Base-by-base conservation (phyloP, 2,888 invertebrate genomes). In the Thymelicus acteon region DNA sequence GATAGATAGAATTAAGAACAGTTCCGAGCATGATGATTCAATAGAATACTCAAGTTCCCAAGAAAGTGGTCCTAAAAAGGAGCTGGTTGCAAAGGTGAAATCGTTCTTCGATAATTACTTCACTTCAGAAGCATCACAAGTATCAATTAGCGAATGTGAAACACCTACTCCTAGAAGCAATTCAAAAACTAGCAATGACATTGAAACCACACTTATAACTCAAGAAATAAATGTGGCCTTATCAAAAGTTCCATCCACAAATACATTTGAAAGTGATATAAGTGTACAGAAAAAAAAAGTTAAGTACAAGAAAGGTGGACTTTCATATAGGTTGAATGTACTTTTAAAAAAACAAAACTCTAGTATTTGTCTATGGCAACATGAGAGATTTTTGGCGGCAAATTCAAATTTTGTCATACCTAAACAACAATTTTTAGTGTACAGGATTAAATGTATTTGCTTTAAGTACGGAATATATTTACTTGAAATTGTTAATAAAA, bases 331-430 rank as follows among this genome's bases (percentile, higher is more conserved):
- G 49, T 77, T 95, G 24, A 86, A 90, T 76, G 81, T 77, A 52
- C 79, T 94, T 12, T 75, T 95, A 73, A 91, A 90, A 82, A 92
- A 92, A 80, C 93, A 93, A 79, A 91, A 85, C 69, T 87, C 91
- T 0, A 88, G 84, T 73, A 73, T 91, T 67, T 90, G 90, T 44
- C 84, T 95, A 67, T 95, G 95, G 95, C 89, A 94, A 80, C 95
- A 95, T 77, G 95, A 95, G 79, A 82, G 86, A 72, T 95, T 86
- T 82, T 81, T 94, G 74, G 94, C 93, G 0, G 86, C 82, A 75
- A 88, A 87, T 78, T 89, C 93, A 10, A 89, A 86, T 75, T 91
- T 93, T 76, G 75, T 89, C 1, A 84, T 92, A 24, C 91, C 92
- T 0, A 91, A 87, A 81, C 84, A 79, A 67, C 85, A 87, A 64